Conservation (phyloP, 2,888 invertebrate species). For the Trileptium ribeirensis region DNA sequence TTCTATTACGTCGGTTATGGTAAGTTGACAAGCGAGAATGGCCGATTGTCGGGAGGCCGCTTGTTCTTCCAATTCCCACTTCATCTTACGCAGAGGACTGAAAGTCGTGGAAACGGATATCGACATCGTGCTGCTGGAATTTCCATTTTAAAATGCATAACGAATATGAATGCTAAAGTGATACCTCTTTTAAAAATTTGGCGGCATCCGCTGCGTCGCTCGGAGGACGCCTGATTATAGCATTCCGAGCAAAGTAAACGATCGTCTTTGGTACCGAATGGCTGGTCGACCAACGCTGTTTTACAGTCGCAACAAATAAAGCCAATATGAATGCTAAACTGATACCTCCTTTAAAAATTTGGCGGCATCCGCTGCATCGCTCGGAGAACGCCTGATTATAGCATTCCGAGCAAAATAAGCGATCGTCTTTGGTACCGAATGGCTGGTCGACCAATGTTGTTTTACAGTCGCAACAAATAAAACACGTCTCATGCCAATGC, state of each 20-base stretch:
- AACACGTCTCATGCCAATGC: slow-evolving; percentile 18
- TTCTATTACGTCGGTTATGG: too few species aligned
- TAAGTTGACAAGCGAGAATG: too few species aligned
- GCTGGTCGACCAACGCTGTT: slow-evolving; percentile 10
- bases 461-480: slow-evolving; percentile 10
- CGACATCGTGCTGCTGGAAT: too few species aligned
- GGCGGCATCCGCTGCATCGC: slow-evolving; percentile 25
- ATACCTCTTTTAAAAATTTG: slow-evolving; percentile 27
- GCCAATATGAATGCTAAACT: too few species aligned
- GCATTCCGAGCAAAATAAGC: slow-evolving; percentile 17
- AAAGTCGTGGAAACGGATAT: too few species aligned
- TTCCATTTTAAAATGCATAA: too few species aligned
- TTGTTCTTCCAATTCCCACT: too few species aligned
- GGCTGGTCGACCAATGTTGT: slow-evolving; percentile 16
- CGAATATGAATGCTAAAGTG: too few species aligned
- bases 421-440: slow-evolving; percentile 20
- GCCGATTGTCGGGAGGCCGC: too few species aligned
- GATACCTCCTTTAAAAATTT: slow-evolving; percentile 28
- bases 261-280: slow-evolving; percentile 22
- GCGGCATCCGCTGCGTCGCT: slow-evolving; percentile 25
- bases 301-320: slow-evolving; percentile 12
- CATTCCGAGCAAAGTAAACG: slow-evolving; percentile 14
- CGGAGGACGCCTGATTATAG: slow-evolving; percentile 22
- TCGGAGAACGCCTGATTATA: slow-evolving; percentile 22
- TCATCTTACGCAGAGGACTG: too few species aligned